Evolutionary conservation across 2,888 invertebrate genomes (phyloP).

Genomic region (Artemia sinica): DNA sequence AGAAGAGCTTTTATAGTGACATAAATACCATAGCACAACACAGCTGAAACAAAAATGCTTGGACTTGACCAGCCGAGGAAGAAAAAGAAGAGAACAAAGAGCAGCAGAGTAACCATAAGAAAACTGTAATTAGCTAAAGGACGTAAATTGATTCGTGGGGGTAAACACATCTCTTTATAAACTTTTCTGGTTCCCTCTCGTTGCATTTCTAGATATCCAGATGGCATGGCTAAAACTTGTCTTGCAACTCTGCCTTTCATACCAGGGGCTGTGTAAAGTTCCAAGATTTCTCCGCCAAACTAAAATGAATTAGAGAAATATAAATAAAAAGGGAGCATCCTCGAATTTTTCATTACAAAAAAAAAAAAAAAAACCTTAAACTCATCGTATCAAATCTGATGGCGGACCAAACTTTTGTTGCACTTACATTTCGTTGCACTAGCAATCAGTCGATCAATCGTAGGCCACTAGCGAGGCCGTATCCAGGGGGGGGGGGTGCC

Average conservation of each 20-base stretch:
- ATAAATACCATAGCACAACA: too few relatives aligned
- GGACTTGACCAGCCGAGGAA: not conserved
- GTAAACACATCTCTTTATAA: constrained; percentile 44
- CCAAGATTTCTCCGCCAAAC: constrained; percentile 48
- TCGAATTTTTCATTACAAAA: too few relatives aligned
- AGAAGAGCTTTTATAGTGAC: too few relatives aligned
- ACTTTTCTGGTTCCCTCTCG: constrained; percentile 30
- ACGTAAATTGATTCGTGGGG: constrained; percentile 49
- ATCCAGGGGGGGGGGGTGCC: too few relatives aligned
- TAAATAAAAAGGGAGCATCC: too few relatives aligned
- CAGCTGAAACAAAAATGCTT: not conserved
- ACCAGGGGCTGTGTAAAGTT: constrained; percentile 44
- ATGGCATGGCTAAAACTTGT: constrained; percentile 44
- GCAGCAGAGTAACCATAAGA: not conserved
- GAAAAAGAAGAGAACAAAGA: not conserved
- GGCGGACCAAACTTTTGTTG: too few relatives aligned
- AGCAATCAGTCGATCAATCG: too few relatives aligned
- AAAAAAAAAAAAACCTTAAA: too few relatives aligned
- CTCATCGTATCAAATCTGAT: too few relatives aligned
- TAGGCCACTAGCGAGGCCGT: too few relatives aligned
- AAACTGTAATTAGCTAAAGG: constrained; percentile 41
- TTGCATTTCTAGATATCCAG: constrained; percentile 21
- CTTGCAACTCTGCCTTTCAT: constrained; percentile 45
- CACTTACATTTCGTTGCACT: too few relatives aligned
- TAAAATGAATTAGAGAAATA: constrained; percentile 34